Conservation (phyloP, 2,888 invertebrate genomes). For the Ennomos erosarius region DNA sequence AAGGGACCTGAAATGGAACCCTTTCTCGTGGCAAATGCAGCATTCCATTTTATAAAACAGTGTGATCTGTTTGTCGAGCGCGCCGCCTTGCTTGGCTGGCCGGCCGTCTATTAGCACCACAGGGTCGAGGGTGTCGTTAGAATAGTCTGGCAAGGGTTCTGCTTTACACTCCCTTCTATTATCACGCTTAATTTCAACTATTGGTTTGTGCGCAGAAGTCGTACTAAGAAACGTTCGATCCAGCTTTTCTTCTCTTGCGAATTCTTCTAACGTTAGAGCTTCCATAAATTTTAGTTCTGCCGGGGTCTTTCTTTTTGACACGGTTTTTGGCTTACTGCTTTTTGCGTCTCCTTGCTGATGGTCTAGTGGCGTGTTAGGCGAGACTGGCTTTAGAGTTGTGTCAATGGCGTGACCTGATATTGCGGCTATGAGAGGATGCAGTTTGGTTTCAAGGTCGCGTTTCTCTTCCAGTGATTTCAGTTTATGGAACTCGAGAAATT, state of each 20-base stretch:
- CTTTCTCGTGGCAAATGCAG: constrained; percentile 75
- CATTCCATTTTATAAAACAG: constrained; percentile 82
- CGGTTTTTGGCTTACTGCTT: constrained; percentile 44
- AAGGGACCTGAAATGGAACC: constrained; percentile 74
- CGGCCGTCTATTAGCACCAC: constrained; percentile 71
- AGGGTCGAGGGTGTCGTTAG: constrained; percentile 61
- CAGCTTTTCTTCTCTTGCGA: constrained; percentile 66
- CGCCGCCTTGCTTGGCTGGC: constrained; percentile 74
- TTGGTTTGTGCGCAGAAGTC: constrained; percentile 37
- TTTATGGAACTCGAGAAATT: constrained; percentile 74
- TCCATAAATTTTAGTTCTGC: constrained; percentile 72
- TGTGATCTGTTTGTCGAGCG: constrained; percentile 75
- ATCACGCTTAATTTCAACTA: constrained; percentile 9
- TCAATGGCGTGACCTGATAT: constrained; percentile 54
- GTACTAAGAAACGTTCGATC: constrained; percentile 65
- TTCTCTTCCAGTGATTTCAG: constrained; percentile 61
- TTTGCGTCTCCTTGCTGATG: constrained; percentile 69
- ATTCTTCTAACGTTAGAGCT: constrained; percentile 76
- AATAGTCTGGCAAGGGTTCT: constrained; percentile 43
- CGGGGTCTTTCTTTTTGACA: constrained; percentile 61
- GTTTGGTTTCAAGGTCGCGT: constrained; percentile 49
- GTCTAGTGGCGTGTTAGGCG: constrained; percentile 50
- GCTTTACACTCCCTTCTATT: constrained; percentile 41
- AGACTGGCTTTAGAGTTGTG: background rate
- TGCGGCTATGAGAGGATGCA: constrained; percentile 54